A percentile compares a stretch with the other conserved stretches of the same genome.
phyloP scores from a whole-genome alignment of 2,113 vertebrate species.

The Caretta caretta region DNA sequence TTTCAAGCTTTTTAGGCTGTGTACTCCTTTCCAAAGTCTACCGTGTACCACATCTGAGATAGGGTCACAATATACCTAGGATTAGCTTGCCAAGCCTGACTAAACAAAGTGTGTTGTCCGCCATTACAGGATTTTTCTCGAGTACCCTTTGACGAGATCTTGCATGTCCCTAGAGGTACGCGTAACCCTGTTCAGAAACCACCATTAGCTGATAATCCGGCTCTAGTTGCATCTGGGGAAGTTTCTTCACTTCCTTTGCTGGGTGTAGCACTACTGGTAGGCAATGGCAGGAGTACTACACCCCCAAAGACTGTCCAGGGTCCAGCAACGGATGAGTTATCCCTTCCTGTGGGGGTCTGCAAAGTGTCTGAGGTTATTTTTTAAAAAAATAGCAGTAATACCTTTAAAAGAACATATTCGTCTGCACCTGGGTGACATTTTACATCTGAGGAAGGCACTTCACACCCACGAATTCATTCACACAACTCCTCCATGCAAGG shows the following conservation, averaged over 20 bases:
- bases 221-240: neutral
- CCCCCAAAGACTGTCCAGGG: neutral
- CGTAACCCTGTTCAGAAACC: too few species aligned
- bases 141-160: too few species aligned
- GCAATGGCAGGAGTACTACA: neutral
- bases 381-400: too few species aligned
- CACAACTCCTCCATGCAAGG: neutral
- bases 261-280: neutral
- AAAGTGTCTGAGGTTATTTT: neutral
- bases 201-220: too few species aligned
- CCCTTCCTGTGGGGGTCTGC: neutral
- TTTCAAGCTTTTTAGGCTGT: too few species aligned
- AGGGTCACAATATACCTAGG: too few species aligned
- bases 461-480: neutral
- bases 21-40: too few species aligned
- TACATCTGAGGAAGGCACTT: neutral
- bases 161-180: too few species aligned
- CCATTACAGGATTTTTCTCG: too few species aligned
- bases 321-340: neutral
- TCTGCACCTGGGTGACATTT: rapidly evolving
- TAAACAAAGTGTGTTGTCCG: too few species aligned
- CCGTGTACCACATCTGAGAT: too few species aligned
- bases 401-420: neutral
- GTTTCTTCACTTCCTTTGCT: neutral
- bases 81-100: too few species aligned